Conservation (phyloP, 2,888 invertebrate species). For the Penaeus monodon region DNA sequence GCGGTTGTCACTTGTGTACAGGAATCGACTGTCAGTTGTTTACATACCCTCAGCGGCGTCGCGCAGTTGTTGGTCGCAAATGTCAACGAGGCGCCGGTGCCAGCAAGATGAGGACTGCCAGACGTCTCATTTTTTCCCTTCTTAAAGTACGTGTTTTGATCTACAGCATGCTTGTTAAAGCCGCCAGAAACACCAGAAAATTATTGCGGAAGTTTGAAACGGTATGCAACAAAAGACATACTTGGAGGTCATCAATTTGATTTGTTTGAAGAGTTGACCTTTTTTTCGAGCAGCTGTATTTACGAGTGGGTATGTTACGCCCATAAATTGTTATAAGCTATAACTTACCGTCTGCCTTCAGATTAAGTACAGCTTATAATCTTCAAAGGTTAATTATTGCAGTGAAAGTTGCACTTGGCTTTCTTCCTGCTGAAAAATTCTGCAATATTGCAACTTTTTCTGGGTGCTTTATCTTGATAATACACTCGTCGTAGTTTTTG, state of each 20-base stretch:
- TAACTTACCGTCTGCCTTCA: slow-evolving; percentile 6
- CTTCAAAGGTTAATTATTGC: no score
- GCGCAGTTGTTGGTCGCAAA: neutral
- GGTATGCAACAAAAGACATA: slow-evolving; percentile 5
- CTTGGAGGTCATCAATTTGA: slow-evolving; percentile 5
- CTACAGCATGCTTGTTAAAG: slow-evolving; percentile 22
- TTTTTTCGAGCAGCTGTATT: slow-evolving; percentile 2
- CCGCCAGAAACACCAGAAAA: slow-evolving; percentile 19
- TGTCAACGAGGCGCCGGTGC: slow-evolving; percentile 5
- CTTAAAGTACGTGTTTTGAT: slow-evolving; percentile 3
- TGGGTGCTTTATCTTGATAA: neutral
- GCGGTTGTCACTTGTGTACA: slow-evolving; percentile 1
- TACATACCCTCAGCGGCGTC: slow-evolving; percentile 4
- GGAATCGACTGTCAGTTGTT: slow-evolving; percentile 14
- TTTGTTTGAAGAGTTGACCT: neutral
- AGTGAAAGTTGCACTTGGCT: no score
- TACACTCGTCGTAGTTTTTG: neutral
- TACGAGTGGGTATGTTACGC: slow-evolving; percentile 6
- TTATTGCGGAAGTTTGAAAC: neutral
- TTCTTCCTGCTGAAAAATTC: neutral
- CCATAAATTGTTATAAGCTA: neutral
- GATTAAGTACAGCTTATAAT: slow-evolving; percentile 12
- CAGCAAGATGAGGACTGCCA: slow-evolving; percentile 12
- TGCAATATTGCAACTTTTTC: neutral
- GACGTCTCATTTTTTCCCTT: neutral